A percentile compares a stretch with the other conserved stretches of the same genome.
Evolutionary conservation across 2,888 invertebrate genomes (phyloP).

Genomic region (Ecdyonurus torrentis): DNA sequence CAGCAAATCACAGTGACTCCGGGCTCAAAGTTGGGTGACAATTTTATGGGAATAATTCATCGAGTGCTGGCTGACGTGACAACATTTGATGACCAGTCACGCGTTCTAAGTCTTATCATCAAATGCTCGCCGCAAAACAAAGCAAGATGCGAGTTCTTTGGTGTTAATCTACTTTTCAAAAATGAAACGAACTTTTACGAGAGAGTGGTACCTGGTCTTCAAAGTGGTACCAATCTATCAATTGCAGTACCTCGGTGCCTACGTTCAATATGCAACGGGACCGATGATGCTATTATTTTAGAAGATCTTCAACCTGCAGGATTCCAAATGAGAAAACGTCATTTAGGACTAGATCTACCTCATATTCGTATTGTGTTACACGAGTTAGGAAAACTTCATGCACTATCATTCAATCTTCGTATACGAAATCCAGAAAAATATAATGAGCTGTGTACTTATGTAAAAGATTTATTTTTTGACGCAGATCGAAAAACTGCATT

Average conservation of each 20-base stretch:
- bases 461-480: not conserved
- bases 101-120: not conserved
- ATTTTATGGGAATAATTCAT: conserved; percentile 8
- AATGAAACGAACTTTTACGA: conserved; percentile 10
- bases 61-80: not conserved
- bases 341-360: conserved; percentile 11
- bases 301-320: conserved; percentile 14
- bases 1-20: not conserved
- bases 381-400: conserved; percentile 14
- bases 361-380: conserved; percentile 13
- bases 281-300: conserved; percentile 10
- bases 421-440: conserved; percentile 8
- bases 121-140: conserved; percentile 7
- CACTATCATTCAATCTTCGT: conserved; percentile 9
- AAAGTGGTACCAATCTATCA: not conserved
- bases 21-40: conserved; percentile 8
- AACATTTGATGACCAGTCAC: not conserved
- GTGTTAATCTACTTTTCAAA: not conserved
- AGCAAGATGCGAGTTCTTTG: conserved; percentile 1
- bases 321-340: conserved; percentile 14
- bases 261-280: not conserved
- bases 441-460: not conserved
- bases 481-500: not conserved
- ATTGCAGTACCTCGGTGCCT: not conserved
- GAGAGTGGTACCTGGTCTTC: conserved; percentile 4